Evolutionary conservation across 2,888 invertebrate species (phyloP).

Genomic region (Chloroclysta siterata): DNA sequence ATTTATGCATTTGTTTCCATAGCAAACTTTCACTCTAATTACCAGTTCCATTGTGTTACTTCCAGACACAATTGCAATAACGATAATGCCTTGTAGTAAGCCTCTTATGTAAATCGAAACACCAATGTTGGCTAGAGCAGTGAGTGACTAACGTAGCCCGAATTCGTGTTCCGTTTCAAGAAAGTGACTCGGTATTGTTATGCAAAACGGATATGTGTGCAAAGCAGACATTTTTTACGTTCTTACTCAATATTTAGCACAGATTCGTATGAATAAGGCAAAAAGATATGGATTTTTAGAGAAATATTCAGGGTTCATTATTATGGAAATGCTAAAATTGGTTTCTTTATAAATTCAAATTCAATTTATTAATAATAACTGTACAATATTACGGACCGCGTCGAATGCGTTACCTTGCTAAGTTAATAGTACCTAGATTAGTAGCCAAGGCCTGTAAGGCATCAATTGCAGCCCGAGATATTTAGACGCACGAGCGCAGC

Average conservation of each 20-base stretch:
- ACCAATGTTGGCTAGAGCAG: slow-evolving; percentile 48
- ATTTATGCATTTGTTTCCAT: slow-evolving; percentile 7
- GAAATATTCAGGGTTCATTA: no score
- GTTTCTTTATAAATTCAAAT: no score
- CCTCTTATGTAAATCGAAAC: slow-evolving; percentile 66
- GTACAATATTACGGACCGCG: no score
- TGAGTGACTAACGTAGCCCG: slow-evolving; percentile 73
- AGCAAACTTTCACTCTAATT: slow-evolving; percentile 39
- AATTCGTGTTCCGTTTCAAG: slow-evolving; percentile 67
- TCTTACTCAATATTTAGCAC: not conserved
- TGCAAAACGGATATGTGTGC: slow-evolving; percentile 67
- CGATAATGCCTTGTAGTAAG: slow-evolving; percentile 55
- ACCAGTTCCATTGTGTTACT: slow-evolving; percentile 34
- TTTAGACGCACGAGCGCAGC: no score
- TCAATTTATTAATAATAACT: no score
- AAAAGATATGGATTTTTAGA: not conserved
- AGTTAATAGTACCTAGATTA: no score
- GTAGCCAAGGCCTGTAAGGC: no score
- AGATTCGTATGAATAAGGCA: not conserved
- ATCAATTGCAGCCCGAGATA: no score
- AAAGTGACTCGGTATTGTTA: slow-evolving; percentile 68
- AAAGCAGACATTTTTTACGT: slow-evolving; percentile 32
- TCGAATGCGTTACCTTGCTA: no score
- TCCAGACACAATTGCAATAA: slow-evolving; percentile 53
- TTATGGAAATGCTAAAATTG: no score